Evolutionary conservation across 2,888 invertebrate genomes (phyloP).

Genomic region (Ophion costatus): DNA sequence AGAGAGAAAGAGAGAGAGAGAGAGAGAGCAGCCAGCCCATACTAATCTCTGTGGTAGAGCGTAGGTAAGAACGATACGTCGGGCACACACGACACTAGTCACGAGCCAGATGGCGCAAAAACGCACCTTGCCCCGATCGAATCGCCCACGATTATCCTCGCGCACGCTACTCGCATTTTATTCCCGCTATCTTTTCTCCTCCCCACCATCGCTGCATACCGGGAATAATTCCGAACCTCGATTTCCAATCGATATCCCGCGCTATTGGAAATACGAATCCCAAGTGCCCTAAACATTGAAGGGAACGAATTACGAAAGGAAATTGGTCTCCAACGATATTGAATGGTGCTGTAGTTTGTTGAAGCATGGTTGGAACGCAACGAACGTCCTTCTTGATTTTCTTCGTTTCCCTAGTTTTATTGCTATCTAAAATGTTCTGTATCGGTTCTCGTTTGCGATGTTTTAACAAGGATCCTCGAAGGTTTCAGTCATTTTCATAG

Average conservation of each 20-base stretch:
- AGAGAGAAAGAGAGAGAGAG: constrained; percentile 33
- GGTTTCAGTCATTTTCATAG: too few relatives aligned
- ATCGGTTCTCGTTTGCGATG: too few relatives aligned
- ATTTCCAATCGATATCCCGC: background rate
- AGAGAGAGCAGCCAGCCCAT: constrained; percentile 32
- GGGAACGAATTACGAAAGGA: too few relatives aligned
- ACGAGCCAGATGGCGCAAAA: constrained; percentile 58
- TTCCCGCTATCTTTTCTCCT: background rate
- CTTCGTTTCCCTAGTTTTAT: too few relatives aligned
- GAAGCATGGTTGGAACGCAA: too few relatives aligned
- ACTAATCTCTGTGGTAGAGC: constrained; percentile 48
- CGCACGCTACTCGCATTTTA: constrained; percentile 19
- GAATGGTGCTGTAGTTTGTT: too few relatives aligned
- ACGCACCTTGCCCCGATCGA: constrained; percentile 45
- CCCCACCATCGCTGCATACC: background rate
- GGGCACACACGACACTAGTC: constrained; percentile 27
- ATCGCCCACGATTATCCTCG: constrained; percentile 55
- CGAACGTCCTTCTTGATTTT: too few relatives aligned
- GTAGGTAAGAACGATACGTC: constrained; percentile 50
- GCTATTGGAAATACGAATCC: too few relatives aligned
- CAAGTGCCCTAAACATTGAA: too few relatives aligned
- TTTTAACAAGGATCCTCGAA: too few relatives aligned
- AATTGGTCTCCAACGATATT: too few relatives aligned
- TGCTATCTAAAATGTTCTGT: too few relatives aligned
- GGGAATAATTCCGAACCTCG: background rate